Percentiles rank a stretch among this genome's conserved stretches.
Conservation (phyloP, 2,888 invertebrate species). For the Meghimatium bilineatum region DNA sequence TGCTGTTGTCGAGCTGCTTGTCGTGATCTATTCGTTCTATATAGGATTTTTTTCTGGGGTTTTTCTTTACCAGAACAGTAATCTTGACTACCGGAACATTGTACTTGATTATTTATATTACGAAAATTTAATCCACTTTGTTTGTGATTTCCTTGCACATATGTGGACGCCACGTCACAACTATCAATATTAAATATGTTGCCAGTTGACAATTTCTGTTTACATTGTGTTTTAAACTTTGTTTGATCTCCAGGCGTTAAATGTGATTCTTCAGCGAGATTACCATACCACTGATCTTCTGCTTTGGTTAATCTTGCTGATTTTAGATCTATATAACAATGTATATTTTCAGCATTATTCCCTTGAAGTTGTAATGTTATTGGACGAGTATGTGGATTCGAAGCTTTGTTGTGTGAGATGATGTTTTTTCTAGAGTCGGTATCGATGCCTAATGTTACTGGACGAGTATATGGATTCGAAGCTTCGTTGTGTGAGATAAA, state of each 20-base stretch:
- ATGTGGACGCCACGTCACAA: background rate
- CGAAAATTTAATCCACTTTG: background rate
- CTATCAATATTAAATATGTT: background rate
- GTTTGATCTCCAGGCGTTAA: background rate
- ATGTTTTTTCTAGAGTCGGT: background rate
- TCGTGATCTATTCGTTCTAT: background rate
- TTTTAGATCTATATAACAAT: background rate
- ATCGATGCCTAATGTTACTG: background rate
- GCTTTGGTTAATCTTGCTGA: background rate
- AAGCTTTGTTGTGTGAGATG: background rate
- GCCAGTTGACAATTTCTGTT: background rate
- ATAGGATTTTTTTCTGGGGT: background rate
- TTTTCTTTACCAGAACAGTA: background rate
- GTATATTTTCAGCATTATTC: background rate
- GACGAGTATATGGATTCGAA: background rate
- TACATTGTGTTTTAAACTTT: background rate
- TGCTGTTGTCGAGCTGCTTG: background rate
- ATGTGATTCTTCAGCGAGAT: background rate
- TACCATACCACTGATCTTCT: background rate
- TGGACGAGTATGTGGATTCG: background rate
- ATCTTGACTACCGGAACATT: too few relatives aligned
- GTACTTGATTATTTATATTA: background rate
- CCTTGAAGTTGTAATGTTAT: background rate
- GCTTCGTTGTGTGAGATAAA: background rate
- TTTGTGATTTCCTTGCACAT: background rate